phyloP scores from a whole-genome alignment of 2,113 vertebrate genomes.

The Rynchops niger region DNA sequence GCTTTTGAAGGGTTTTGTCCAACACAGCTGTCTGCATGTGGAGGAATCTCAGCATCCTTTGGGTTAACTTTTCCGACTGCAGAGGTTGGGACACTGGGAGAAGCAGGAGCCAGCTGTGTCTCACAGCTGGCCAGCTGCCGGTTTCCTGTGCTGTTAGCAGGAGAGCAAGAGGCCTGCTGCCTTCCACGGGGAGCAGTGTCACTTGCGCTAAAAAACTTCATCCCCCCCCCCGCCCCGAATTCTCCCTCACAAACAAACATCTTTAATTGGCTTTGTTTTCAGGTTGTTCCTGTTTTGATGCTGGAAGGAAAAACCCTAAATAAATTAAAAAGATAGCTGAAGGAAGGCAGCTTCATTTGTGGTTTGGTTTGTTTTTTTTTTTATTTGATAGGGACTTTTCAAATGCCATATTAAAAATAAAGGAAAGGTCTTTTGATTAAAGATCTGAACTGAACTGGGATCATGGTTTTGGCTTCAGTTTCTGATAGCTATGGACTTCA shows the following conservation, averaged over 20 bases:
- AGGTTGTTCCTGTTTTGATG: background rate
- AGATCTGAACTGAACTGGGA: background rate
- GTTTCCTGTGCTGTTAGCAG: background rate
- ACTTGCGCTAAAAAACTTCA: background rate
- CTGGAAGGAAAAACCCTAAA: background rate
- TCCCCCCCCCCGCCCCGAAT: background rate
- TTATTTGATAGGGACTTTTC: background rate
- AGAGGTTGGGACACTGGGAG: background rate
- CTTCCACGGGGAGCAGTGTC: background rate
- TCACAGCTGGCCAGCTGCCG: slow-evolving; percentile 32
- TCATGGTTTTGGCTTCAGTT: background rate
- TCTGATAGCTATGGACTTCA: background rate
- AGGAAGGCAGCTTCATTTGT: background rate
- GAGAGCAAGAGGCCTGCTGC: background rate
- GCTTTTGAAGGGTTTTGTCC: background rate
- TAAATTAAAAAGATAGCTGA: background rate
- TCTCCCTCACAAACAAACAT: background rate
- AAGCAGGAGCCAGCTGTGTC: slow-evolving; percentile 16
- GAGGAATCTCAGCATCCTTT: background rate
- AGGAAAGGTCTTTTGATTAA: background rate
- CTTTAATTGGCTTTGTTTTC: background rate
- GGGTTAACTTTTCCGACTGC: background rate
- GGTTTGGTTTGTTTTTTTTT: background rate
- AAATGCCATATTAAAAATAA: background rate
- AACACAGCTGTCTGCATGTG: rapidly evolving